Conservation (phyloP, 2,888 invertebrate species). For the Erynnis tages region DNA sequence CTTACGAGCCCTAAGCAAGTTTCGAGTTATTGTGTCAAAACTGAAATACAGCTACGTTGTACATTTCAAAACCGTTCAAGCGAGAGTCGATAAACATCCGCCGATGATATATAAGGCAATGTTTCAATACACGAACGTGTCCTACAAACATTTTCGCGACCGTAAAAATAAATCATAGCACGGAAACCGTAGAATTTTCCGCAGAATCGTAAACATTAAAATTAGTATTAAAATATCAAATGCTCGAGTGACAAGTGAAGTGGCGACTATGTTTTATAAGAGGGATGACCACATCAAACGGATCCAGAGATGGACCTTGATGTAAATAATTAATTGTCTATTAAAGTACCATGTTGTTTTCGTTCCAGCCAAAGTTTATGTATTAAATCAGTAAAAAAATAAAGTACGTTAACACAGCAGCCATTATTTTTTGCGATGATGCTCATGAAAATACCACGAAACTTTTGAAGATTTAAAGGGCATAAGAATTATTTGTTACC, state of each 20-base stretch:
- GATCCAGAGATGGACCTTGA: neutral
- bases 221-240: constrained; percentile 16
- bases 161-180: neutral
- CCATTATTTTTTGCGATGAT: no score
- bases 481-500: no score
- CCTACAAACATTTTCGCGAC: constrained; percentile 6
- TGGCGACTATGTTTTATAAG: constrained; percentile 2
- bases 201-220: constrained; percentile 14
- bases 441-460: no score
- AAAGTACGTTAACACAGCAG: no score
- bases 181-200: constrained; percentile 16
- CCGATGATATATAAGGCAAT: neutral
- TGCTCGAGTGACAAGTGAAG: neutral
- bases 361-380: neutral
- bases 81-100: neutral
- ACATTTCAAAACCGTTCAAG: neutral
- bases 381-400: no score
- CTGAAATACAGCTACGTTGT: neutral
- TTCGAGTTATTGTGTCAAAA: neutral
- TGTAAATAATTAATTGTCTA: neutral
- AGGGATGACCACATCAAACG: constrained; percentile 12
- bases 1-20: no score
- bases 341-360: neutral
- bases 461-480: no score
- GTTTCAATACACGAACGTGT: neutral